phyloP scores from a whole-genome alignment of 2,797 vertebrate genomes.

The Geotrypetes seraphini region DNA sequence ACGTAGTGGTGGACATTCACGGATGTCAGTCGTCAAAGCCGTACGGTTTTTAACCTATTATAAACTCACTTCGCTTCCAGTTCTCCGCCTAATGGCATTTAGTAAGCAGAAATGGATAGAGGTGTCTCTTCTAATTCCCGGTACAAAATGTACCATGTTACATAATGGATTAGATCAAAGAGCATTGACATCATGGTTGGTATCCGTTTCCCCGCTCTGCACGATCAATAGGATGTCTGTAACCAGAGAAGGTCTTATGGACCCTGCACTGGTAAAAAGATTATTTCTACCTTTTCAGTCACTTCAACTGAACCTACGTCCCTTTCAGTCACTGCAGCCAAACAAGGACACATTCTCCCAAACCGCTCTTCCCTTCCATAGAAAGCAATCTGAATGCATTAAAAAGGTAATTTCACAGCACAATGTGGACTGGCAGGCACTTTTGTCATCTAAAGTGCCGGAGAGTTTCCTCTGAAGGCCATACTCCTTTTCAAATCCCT shows the following conservation, averaged over 20 bases:
- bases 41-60: no score
- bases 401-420: neutral
- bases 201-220: slow-evolving; percentile 5
- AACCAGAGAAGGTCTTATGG: slow-evolving; percentile 21
- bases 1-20: no score
- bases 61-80: slow-evolving; percentile 6
- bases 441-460: neutral
- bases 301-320: neutral
- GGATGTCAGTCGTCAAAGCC: no score
- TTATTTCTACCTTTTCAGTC: neutral
- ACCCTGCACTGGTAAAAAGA: neutral
- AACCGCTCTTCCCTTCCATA: neutral
- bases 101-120: neutral
- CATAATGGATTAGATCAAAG: slow-evolving; percentile 28
- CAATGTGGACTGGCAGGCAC: neutral
- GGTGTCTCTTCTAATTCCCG: neutral
- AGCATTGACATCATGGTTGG: slow-evolving; percentile 23
- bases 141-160: slow-evolving; percentile 41
- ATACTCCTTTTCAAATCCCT: no score
- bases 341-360: neutral
- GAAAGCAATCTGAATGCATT: neutral
- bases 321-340: fast-evolving
- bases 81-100: neutral
- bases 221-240: slow-evolving; percentile 30
- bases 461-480: no score